phyloP scores from a whole-genome alignment of 2,888 invertebrate genomes.

The Andrena flavipes region DNA sequence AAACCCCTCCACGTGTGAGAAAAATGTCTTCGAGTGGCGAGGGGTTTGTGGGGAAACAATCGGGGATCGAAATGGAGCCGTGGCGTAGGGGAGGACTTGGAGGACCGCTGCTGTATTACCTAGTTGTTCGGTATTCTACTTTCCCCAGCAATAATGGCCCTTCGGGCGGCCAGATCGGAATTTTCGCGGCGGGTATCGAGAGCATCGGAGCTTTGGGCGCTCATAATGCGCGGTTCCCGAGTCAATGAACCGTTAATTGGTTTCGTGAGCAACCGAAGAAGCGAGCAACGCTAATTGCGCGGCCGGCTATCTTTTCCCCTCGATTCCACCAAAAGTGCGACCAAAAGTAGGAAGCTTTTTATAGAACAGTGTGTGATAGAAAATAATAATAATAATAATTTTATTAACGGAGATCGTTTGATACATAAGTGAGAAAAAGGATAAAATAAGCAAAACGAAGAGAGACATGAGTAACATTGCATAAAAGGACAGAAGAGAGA shows the following conservation, averaged over 20 bases:
- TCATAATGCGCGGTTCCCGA: conserved; percentile 46
- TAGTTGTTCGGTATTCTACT: not conserved
- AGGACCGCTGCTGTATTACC: too few species aligned
- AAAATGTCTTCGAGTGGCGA: not conserved
- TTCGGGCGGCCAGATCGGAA: not conserved
- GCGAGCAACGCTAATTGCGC: conserved; percentile 36
- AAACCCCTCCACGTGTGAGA: not conserved
- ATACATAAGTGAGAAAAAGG: too few species aligned
- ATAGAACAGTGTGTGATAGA: too few species aligned
- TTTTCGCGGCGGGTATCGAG: conserved; percentile 43
- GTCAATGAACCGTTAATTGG: conserved; percentile 53
- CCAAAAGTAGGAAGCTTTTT: not conserved
- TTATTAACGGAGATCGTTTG: too few species aligned
- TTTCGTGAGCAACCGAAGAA: conserved; percentile 44
- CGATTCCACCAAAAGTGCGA: conserved; percentile 2
- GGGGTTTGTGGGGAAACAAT: not conserved
- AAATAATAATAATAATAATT: too few species aligned
- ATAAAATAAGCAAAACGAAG: too few species aligned
- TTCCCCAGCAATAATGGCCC: conserved; percentile 17
- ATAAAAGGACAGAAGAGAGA: too few species aligned
- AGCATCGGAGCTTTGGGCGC: conserved; percentile 35
- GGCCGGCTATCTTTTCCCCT: conserved; percentile 24
- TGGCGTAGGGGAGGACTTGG: too few species aligned
- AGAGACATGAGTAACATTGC: too few species aligned
- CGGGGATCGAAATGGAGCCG: too few species aligned